Evolutionary conservation across 2,797 vertebrate species (phyloP), one percentile per base, ranked within the genome.

Genomic region (Dallia pectoralis): DNA sequence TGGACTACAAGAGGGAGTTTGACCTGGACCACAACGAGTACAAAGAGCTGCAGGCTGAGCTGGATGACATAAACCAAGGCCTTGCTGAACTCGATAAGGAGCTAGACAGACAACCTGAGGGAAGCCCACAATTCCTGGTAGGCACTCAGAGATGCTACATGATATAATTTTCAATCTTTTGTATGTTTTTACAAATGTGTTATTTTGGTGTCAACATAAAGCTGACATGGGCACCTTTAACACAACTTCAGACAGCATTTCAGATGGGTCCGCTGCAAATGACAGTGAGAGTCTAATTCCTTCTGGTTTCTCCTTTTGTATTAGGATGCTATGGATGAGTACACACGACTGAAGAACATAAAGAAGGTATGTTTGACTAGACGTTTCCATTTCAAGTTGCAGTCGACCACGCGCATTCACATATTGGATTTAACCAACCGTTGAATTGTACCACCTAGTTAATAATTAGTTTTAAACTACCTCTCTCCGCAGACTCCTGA

Each of bases 21-120:
- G 95, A 97, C 79, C 79, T 29, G 27, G 89, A 93, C 49, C 91
- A 96, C 14, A 91, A 92, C 74, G 93, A 96, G 75, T 96, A 94
- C 73, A 94, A 93, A 67, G 81, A 29, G 56, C 85, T 96, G 68
- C 95, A 96, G 87, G 88, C 83, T 7, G 93, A 94, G 74, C 87
- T 95, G 44, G 93, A 97, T 56, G 79, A 90, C 19, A 79, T 96
- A 36, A 94, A 91, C 82, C 91, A 88, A 75, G 88, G 91, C 14
- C 78, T 95, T 44, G 83, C 84, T 5, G 87, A 86, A 7, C 77
- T 94, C 70, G 85, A 94, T 82, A 80, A 80, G 79, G 89, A 95
- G 7, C 73, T 99, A 71, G 82, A 92, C 74, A 67, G 83, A 49
- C 86, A 93, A 9, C 73, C 84, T 48, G 87, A 95, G 74, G 91